Evolutionary conservation across 2,113 vertebrate genomes (phyloP).

Genomic region (Pluvianellus socialis): DNA sequence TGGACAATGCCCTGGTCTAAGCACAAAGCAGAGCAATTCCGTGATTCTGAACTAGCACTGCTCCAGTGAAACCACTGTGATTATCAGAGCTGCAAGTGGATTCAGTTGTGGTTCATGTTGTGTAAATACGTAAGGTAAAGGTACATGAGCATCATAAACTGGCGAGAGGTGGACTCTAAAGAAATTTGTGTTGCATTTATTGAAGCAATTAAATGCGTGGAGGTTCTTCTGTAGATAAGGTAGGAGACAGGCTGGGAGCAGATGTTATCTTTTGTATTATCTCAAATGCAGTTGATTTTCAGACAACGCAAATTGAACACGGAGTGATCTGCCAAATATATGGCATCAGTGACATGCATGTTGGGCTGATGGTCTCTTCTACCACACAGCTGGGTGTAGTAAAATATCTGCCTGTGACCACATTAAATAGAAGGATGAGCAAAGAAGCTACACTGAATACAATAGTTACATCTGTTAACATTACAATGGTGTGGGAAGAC

Average conservation of each 20-base stretch:
- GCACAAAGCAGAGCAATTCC: neutral
- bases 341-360: neutral
- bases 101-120: rapidly evolving
- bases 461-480: neutral
- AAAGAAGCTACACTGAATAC: neutral
- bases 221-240: neutral
- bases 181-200: neutral
- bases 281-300: neutral
- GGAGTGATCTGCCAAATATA: neutral
- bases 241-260: neutral
- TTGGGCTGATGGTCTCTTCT: neutral
- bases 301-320: neutral
- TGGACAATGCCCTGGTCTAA: neutral
- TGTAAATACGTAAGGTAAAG: neutral
- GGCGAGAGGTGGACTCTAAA: neutral
- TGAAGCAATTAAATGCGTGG: neutral
- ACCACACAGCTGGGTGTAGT: neutral
- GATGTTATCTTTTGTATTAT: neutral
- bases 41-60: neutral
- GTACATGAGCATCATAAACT: neutral
- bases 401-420: neutral
- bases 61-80: rapidly evolving
- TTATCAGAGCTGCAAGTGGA: too few species aligned
- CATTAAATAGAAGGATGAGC: neutral
- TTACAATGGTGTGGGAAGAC: neutral